These are phyloP conservation scores for Nephila pilipes DNA, from an alignment of 1,140 invertebrate species.

Conservation along the genomic window DNA sequence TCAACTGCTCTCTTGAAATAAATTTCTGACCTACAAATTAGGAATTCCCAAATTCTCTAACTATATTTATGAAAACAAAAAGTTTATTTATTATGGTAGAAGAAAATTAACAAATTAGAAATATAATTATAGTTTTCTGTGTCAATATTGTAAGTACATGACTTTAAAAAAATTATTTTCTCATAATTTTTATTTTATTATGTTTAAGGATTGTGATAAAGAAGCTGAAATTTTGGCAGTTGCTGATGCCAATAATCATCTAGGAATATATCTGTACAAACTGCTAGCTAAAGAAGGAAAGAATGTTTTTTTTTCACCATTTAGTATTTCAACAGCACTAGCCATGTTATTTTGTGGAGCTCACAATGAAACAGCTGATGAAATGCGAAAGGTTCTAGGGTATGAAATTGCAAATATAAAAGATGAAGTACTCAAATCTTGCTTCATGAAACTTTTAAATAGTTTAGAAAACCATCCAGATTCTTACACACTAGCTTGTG, in stretches of 20 bases:
- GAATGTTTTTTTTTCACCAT: conserved; percentile 77
- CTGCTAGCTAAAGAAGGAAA: background rate
- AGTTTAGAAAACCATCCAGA: background rate
- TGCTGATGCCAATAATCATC: background rate
- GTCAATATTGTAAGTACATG: too few relatives aligned
- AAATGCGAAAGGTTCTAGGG: conserved; percentile 70
- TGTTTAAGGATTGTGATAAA: background rate
- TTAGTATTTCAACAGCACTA: conserved; percentile 75
- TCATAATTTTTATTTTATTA: background rate
- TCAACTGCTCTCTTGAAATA: too few relatives aligned
- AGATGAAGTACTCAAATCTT: conserved; percentile 12
- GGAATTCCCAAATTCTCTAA: too few relatives aligned
- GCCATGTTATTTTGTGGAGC: conserved; percentile 76
- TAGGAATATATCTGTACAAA: conserved; percentile 36
- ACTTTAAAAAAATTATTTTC: too few relatives aligned
- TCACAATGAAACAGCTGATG: conserved; percentile 55
- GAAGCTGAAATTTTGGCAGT: background rate
- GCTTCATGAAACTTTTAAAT: conserved; percentile 23
- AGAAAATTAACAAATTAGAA: too few relatives aligned
- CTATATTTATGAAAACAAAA: too few relatives aligned
- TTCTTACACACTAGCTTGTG: conserved; percentile 40
- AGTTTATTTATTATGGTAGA: too few relatives aligned
- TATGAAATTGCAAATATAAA: conserved; percentile 31
- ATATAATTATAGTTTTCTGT: too few relatives aligned
- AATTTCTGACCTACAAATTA: too few relatives aligned